Conservation (phyloP, 2,888 invertebrate species). For the Magallana nippona region DNA sequence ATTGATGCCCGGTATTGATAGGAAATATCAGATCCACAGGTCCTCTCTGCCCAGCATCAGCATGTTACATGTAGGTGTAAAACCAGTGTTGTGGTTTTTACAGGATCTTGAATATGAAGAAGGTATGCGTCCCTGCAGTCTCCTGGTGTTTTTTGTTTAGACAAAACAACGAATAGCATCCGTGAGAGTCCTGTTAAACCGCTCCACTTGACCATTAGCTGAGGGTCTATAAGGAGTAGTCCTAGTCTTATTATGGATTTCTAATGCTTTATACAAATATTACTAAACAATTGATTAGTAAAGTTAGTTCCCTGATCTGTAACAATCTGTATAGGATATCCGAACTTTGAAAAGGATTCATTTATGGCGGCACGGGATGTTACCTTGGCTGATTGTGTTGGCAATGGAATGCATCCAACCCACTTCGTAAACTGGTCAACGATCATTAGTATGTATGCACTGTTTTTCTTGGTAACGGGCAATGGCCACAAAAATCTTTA, state of each 20-base stretch:
- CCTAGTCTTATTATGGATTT: slow-evolving; percentile 45
- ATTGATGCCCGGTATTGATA: no score
- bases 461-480: no score
- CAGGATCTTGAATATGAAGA: slow-evolving; percentile 45
- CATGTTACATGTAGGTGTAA: slow-evolving; percentile 47
- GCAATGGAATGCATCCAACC: no score
- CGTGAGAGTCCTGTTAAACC: slow-evolving; percentile 43
- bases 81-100: slow-evolving; percentile 51
- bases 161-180: slow-evolving; percentile 48
- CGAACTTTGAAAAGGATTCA: slow-evolving; percentile 48
- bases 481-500: no score
- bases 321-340: slow-evolving; percentile 47
- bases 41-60: slow-evolving; percentile 53
- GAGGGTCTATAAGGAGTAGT: slow-evolving; percentile 53
- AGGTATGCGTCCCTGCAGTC: no score
- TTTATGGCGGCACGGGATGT: slow-evolving; percentile 45
- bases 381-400: no score
- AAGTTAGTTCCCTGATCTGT: slow-evolving; percentile 51
- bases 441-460: no score
- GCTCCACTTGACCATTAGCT: no score
- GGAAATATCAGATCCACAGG: slow-evolving; percentile 50
- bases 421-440: no score
- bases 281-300: slow-evolving; percentile 47
- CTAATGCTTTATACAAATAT: slow-evolving; percentile 45
- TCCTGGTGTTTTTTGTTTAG: slow-evolving; percentile 42